Conservation (phyloP, 2,113 vertebrate species). For the Sinocyclocheilus maitianheensis region DNA sequence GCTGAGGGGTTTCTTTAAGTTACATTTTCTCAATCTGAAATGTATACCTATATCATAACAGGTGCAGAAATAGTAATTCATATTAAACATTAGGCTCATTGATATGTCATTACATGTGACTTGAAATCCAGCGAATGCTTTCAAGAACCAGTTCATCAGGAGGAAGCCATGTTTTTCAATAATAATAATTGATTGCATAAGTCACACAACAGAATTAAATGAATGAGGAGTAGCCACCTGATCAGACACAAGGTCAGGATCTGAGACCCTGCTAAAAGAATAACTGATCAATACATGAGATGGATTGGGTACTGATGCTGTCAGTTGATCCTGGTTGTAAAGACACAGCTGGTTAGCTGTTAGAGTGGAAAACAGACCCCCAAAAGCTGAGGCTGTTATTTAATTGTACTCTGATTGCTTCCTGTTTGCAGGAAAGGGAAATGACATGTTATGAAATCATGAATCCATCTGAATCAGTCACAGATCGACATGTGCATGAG, state of each 20-base stretch:
- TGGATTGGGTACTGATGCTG: constrained; percentile 59
- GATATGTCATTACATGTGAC: background rate
- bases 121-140: background rate
- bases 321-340: constrained; percentile 49
- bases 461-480: constrained; percentile 4
- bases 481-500: background rate
- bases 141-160: background rate
- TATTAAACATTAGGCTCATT: background rate
- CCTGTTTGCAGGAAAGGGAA: background rate
- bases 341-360: constrained; percentile 54
- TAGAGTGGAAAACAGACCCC: constrained; percentile 45
- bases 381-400: background rate
- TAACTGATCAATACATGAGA: constrained; percentile 65
- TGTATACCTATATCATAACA: background rate
- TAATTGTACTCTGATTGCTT: constrained; percentile 11
- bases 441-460: constrained; percentile 5
- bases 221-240: constrained; percentile 19
- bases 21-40: background rate
- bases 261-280: constrained; percentile 43
- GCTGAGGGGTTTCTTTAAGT: constrained; percentile 8
- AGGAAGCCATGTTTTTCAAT: background rate
- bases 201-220: constrained; percentile 17
- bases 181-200: constrained; percentile 28
- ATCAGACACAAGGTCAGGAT: constrained; percentile 66
- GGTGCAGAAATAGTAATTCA: background rate